These are phyloP conservation scores for Periophthalmus modestus DNA, from an alignment of 2,113 vertebrate genomes.

Conservation along the genomic window DNA sequence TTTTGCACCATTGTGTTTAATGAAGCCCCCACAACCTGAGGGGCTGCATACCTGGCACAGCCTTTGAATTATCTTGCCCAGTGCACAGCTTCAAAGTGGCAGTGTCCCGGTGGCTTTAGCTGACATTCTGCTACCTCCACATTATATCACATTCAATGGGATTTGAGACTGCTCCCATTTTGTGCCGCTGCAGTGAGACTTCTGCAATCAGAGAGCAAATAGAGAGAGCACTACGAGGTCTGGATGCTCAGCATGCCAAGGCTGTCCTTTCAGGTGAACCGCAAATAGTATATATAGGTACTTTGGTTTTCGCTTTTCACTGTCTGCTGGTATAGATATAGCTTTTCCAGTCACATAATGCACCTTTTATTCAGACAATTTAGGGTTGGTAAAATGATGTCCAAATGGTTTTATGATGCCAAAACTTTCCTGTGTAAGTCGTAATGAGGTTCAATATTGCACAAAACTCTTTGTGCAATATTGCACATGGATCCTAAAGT, in stretches of 20 bases:
- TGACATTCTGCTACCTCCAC: slow-evolving; percentile 28
- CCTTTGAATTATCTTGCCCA: slow-evolving; percentile 5
- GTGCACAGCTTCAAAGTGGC: slow-evolving; percentile 28
- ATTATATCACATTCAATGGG: slow-evolving; percentile 23
- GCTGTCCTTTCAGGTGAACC: neutral
- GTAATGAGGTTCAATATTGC: too few species aligned
- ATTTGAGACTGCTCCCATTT: slow-evolving; percentile 19
- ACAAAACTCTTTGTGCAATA: too few species aligned
- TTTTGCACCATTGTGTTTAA: slow-evolving; percentile 3
- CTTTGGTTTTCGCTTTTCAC: neutral
- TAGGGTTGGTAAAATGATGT: too few species aligned
- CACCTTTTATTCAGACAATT: neutral
- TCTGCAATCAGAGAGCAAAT: slow-evolving; percentile 11
- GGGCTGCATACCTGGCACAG: slow-evolving; percentile 12
- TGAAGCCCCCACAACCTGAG: neutral
- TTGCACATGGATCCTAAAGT: too few species aligned
- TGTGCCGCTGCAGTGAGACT: slow-evolving; percentile 3
- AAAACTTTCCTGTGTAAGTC: too few species aligned
- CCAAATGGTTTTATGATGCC: too few species aligned
- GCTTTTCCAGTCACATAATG: neutral
- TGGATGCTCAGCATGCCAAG: neutral
- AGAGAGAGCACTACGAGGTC: neutral
- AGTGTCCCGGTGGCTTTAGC: slow-evolving; percentile 10
- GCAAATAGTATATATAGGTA: neutral
- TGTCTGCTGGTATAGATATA: neutral